A percentile compares a stretch with the other conserved stretches of the same genome.
Conservation (phyloP, 1,140 invertebrate genomes). For the Reticulitermes speratus region DNA sequence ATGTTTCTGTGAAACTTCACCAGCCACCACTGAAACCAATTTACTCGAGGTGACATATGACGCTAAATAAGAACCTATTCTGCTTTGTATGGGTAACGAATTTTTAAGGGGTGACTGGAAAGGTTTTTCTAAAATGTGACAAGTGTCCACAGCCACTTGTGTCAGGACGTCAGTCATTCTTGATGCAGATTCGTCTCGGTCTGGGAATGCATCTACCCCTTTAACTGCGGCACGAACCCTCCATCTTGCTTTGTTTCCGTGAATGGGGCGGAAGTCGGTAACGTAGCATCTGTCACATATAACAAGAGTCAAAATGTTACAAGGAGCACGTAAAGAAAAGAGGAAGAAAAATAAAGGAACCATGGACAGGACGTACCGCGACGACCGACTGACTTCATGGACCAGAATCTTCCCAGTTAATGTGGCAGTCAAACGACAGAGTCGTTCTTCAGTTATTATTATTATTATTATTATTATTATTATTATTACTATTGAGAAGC, state of each 20-base stretch:
- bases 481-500: no score
- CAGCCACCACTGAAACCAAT: no score
- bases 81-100: background rate
- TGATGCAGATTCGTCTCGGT: background rate
- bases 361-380: no score
- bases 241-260: background rate
- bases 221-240: background rate
- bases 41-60: background rate
- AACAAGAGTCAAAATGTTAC: no score
- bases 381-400: no score
- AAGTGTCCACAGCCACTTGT: conserved; percentile 13
- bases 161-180: background rate
- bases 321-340: no score
- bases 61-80: background rate
- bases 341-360: no score
- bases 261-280: background rate
- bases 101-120: background rate
- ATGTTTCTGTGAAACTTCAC: no score
- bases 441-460: no score
- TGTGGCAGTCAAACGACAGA: no score
- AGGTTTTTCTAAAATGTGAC: background rate
- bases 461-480: no score
- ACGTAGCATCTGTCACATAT: background rate
- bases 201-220: background rate
- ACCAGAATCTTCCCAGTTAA: no score